Percentiles rank a stretch among this genome's conserved stretches.
Conservation (phyloP, 2,797 vertebrate genomes). For the Pangasius mekongensis region DNA sequence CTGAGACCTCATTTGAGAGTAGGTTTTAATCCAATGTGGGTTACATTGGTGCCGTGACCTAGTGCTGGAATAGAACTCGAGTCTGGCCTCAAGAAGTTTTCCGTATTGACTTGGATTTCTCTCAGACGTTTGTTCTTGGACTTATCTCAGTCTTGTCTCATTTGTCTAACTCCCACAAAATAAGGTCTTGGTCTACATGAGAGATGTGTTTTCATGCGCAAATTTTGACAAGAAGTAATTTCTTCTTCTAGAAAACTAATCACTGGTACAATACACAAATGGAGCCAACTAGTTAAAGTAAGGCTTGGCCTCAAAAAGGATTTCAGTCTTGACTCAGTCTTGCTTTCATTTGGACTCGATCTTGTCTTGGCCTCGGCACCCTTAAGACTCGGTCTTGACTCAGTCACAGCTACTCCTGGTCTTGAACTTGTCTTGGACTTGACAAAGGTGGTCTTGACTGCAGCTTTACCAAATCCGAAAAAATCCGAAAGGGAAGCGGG, state of each 20-base stretch:
- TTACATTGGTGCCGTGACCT: not conserved
- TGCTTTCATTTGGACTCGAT: not conserved
- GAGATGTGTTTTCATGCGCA: not conserved
- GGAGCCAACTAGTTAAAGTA: not conserved
- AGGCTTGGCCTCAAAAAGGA: not conserved
- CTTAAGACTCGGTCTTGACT: not conserved
- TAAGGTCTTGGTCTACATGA: not conserved
- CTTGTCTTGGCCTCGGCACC: not conserved
- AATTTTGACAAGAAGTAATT: not conserved
- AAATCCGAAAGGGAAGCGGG: not conserved
- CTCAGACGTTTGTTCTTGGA: not conserved
- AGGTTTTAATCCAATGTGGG: not conserved
- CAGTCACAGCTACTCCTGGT: not conserved
- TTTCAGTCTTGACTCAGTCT: not conserved
- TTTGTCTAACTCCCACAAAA: not conserved
- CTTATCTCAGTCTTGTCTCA: too few relatives aligned
- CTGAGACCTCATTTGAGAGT: not conserved
- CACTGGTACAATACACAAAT: not conserved
- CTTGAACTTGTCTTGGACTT: not conserved
- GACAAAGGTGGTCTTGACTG: not conserved
- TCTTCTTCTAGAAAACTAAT: not conserved
- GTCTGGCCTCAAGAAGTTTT: not conserved
- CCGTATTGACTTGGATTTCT: not conserved
- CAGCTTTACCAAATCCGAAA: not conserved
- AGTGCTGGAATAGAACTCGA: not conserved